A percentile compares a stretch with the other conserved stretches of the same genome.
Conservation (phyloP, 2,888 invertebrate species). For the Habroteleia sp. region DNA sequence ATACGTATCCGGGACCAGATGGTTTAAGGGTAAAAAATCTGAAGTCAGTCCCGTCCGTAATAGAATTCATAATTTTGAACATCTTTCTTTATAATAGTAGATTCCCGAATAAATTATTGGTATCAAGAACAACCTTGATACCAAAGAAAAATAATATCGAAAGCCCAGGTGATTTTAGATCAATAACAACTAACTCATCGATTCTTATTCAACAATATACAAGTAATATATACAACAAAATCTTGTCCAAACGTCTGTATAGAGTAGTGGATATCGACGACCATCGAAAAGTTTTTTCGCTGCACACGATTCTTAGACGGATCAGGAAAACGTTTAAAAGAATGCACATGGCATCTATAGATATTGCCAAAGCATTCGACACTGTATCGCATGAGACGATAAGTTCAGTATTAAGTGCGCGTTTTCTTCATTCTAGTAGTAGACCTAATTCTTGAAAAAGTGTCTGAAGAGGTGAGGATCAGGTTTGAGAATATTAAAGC, state of each 20-base stretch:
- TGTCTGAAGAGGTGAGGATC: background rate
- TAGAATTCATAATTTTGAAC: no score
- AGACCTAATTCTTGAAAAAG: background rate
- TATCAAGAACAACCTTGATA: constrained; percentile 17
- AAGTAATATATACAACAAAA: constrained; percentile 48
- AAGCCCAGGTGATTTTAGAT: constrained; percentile 16
- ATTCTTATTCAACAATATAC: constrained; percentile 16
- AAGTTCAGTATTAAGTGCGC: no score
- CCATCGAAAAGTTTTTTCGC: constrained; percentile 56
- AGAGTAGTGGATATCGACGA: constrained; percentile 26
- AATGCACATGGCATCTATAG: constrained; percentile 52
- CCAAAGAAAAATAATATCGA: constrained; percentile 1
- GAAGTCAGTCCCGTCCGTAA: no score
- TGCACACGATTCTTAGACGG: constrained; percentile 8
- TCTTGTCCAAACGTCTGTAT: constrained; percentile 49
- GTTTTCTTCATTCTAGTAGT: constrained; percentile 17
- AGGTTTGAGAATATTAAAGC: background rate
- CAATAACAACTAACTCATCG: constrained; percentile 26
- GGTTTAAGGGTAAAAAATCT: no score
- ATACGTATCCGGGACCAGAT: constrained; percentile 44
- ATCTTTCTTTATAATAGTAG: no score
- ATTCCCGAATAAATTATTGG: no score
- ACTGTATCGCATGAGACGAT: constrained; percentile 48
- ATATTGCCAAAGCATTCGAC: constrained; percentile 67
- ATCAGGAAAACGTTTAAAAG: background rate